Conservation (phyloP, 1,140 invertebrate species). For the Procambarus clarkii region DNA sequence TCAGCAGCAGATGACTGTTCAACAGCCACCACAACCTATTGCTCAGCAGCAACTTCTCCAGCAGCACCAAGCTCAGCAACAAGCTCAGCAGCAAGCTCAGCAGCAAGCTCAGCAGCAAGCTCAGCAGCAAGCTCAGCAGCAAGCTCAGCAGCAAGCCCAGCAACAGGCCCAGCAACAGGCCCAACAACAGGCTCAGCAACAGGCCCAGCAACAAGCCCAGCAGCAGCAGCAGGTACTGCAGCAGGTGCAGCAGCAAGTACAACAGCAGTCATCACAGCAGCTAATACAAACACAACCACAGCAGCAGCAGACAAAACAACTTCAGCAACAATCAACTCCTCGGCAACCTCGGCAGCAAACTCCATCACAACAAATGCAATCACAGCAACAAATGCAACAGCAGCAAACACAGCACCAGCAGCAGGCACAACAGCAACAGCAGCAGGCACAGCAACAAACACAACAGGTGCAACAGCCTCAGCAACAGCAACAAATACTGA, state of each 20-base stretch:
- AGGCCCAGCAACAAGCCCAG: conserved; percentile 28
- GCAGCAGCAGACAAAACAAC: not conserved
- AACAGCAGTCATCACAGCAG: conserved; percentile 28
- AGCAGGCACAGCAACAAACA: conserved; percentile 14
- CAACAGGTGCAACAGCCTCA: conserved; percentile 31
- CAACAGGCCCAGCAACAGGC: conserved; percentile 40
- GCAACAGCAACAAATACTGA: conserved; percentile 38
- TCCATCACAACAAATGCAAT: not conserved
- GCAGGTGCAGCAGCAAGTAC: conserved; percentile 26
- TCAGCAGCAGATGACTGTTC: conserved; percentile 25
- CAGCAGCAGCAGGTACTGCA: conserved; percentile 27
- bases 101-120: conserved; percentile 39
- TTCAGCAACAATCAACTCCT: conserved; percentile 10
- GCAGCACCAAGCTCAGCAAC: conserved; percentile 23
- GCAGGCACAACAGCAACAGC: conserved; percentile 33
- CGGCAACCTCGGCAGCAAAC: not conserved
- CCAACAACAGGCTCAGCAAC: conserved; percentile 28
- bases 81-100: conserved; percentile 25
- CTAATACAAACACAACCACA: conserved; percentile 3
- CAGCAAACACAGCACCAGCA: conserved; percentile 27
- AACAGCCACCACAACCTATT: conserved; percentile 5
- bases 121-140: conserved; percentile 48
- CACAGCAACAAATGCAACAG: conserved; percentile 28
- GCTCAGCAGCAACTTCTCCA: conserved; percentile 25
- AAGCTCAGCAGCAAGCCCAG: conserved; percentile 14